A percentile compares a stretch with the other conserved stretches of the same genome.
phyloP scores from a whole-genome alignment of 2,888 invertebrate genomes.

The Sminthurides aquaticus region DNA sequence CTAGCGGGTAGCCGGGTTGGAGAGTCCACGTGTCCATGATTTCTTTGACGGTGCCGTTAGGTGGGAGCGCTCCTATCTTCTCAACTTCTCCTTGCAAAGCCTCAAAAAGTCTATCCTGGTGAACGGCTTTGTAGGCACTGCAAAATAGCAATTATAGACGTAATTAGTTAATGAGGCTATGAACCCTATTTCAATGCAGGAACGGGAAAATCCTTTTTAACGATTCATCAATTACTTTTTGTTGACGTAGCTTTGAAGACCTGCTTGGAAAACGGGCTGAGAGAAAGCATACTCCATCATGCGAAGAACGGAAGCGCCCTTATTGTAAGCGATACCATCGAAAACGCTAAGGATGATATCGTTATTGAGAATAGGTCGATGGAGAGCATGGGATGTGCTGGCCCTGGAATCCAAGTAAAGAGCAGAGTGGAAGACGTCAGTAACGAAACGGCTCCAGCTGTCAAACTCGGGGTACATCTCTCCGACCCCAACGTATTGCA shows the following conservation, averaged over 20 bases:
- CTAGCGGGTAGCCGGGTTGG: constrained; percentile 30
- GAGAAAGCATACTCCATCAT: constrained; percentile 36
- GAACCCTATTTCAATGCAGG: no score
- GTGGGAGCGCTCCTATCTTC: constrained; percentile 16
- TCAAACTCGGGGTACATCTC: constrained; percentile 34
- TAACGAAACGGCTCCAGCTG: constrained; percentile 33
- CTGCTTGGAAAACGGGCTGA: constrained; percentile 27
- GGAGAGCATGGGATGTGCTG: constrained; percentile 29
- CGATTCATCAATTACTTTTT: constrained; percentile 20
- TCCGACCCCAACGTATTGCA: constrained; percentile 31
- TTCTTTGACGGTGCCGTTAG: constrained; percentile 23
- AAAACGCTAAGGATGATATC: constrained; percentile 31
- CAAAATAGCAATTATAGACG: no score
- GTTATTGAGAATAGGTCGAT: constrained; percentile 25
- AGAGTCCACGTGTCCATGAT: constrained; percentile 38
- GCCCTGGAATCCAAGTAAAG: constrained; percentile 24
- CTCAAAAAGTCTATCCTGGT: constrained; percentile 33
- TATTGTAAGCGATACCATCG: constrained; percentile 36
- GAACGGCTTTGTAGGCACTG: constrained; percentile 16
- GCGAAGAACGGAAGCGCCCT: constrained; percentile 31
- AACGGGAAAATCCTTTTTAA: no score
- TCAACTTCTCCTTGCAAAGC: constrained; percentile 26
- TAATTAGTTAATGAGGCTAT: background rate
- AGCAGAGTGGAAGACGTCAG: constrained; percentile 34
- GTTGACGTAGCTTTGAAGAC: constrained; percentile 26